phyloP scores from a whole-genome alignment of 2,797 vertebrate genomes.

The Acridotheres tristis region DNA sequence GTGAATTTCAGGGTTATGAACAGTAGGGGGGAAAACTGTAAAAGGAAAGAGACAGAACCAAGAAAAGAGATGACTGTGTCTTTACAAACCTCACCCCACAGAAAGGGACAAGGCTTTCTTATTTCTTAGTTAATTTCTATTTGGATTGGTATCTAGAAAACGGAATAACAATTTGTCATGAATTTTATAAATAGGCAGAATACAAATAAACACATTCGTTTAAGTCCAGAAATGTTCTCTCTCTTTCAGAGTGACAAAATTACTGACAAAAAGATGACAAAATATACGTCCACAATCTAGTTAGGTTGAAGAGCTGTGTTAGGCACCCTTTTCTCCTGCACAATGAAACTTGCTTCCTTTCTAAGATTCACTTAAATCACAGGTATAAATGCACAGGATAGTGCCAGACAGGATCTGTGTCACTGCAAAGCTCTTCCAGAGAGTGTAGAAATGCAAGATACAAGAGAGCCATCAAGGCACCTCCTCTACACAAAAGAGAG shows the following conservation, averaged over 20 bases:
- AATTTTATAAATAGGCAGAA: neutral
- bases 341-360: neutral
- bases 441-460: neutral
- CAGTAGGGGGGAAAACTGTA: neutral
- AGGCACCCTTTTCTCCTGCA: neutral
- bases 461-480: neutral
- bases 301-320: neutral
- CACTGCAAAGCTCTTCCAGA: neutral
- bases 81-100: neutral
- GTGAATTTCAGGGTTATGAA: neutral
- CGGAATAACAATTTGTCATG: accelerated
- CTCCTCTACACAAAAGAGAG: neutral
- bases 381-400: neutral
- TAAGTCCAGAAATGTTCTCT: neutral
- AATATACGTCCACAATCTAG: neutral
- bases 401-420: neutral
- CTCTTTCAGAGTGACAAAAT: neutral
- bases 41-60: neutral
- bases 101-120: neutral
- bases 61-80: neutral
- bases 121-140: neutral
- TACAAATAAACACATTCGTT: neutral
- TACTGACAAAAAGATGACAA: neutral
- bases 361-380: neutral
- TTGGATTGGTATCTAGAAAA: neutral